Evolutionary conservation across 1,140 invertebrate genomes (phyloP).

Genomic region (Hycleus cichorii): DNA sequence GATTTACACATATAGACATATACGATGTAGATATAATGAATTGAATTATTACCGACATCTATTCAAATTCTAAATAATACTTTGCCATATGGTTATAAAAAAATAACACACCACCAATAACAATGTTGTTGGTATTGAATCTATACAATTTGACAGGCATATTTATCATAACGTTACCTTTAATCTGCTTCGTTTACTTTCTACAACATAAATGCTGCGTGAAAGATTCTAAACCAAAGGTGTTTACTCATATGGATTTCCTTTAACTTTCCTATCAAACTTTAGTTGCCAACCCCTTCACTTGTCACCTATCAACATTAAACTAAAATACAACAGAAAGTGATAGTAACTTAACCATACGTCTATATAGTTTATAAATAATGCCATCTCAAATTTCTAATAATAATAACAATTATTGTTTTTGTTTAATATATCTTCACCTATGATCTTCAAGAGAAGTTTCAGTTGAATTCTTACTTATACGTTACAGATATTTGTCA

Average conservation of each 20-base stretch:
- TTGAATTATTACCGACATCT: not conserved
- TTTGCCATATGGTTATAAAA: not conserved
- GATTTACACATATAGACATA: not conserved
- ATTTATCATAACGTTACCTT: constrained; percentile 11
- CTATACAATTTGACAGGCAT: too few species aligned
- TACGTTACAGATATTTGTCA: constrained; percentile 8
- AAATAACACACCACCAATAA: too few species aligned
- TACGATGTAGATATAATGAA: not conserved
- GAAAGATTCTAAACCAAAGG: constrained; percentile 32
- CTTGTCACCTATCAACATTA: too few species aligned
- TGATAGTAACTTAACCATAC: too few species aligned
- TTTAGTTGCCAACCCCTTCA: constrained; percentile 20
- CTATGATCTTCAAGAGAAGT: not conserved
- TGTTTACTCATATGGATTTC: constrained; percentile 35
- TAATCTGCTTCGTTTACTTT: constrained; percentile 34
- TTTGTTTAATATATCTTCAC: too few species aligned
- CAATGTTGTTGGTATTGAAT: too few species aligned
- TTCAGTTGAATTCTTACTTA: constrained; percentile 9
- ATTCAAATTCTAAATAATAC: not conserved
- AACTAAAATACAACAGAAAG: too few species aligned
- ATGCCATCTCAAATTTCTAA: too few species aligned
- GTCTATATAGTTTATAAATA: too few species aligned
- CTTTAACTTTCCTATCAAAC: constrained; percentile 28
- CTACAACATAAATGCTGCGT: constrained; percentile 28
- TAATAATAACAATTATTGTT: too few species aligned